These are phyloP conservation scores for Oncopodura yosiiana DNA, from an alignment of 1,140 invertebrate species.

Conservation along the genomic window DNA sequence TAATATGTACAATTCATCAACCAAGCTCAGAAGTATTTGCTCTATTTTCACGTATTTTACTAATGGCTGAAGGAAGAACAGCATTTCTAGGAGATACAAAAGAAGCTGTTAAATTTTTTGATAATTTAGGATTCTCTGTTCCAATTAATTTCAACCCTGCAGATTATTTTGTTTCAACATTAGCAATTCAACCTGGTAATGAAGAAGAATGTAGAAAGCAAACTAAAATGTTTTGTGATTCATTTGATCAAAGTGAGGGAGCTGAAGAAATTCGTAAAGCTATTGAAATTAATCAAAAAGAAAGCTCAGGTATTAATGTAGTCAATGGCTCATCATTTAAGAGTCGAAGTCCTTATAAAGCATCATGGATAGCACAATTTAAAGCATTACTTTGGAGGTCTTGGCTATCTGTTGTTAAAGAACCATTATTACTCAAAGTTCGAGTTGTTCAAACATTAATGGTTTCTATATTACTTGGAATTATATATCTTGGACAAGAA, in stretches of 20 bases:
- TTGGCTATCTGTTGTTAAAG: constrained; percentile 74
- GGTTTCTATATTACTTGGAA: constrained; percentile 71
- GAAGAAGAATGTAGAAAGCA: constrained; percentile 51
- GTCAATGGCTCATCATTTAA: constrained; percentile 1
- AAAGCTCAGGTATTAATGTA: neutral
- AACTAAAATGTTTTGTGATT: constrained; percentile 49
- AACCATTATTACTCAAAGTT: constrained; percentile 80
- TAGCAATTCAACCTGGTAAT: constrained; percentile 74
- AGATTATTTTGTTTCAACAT: constrained; percentile 84
- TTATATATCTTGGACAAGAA: constrained; percentile 78
- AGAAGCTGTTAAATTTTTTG: constrained; percentile 72
- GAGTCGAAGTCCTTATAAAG: constrained; percentile 59
- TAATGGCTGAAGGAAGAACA: constrained; percentile 84
- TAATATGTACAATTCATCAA: constrained; percentile 91
- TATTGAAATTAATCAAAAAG: constrained; percentile 4
- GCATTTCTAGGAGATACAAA: constrained; percentile 71
- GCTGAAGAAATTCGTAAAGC: constrained; percentile 39
- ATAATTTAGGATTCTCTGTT: constrained; percentile 57
- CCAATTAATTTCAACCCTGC: constrained; percentile 52
- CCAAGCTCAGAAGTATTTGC: constrained; percentile 87
- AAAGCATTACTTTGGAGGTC: constrained; percentile 79
- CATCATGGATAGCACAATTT: constrained; percentile 79
- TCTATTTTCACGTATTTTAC: constrained; percentile 79
- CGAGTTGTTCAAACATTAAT: constrained; percentile 80
- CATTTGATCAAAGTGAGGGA: constrained; percentile 54